Conservation (phyloP, 1,140 invertebrate species). For the Capitella teleta region DNA sequence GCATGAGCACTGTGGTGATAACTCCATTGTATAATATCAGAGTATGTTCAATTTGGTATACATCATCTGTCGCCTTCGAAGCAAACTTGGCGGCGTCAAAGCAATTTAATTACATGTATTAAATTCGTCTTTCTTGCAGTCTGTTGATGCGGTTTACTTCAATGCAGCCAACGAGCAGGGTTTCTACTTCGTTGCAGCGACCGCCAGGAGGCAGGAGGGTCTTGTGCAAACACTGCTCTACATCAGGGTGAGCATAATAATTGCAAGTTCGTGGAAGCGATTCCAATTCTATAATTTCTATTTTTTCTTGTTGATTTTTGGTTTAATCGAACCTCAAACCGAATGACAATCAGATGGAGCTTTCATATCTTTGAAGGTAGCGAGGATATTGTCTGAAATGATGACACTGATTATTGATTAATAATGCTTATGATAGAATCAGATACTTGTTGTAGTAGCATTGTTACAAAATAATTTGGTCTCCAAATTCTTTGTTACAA, state of each 20-base stretch:
- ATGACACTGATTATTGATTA: background rate
- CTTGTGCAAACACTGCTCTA: conserved; percentile 25
- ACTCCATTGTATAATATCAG: too few species aligned
- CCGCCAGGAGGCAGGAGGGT: conserved; percentile 30
- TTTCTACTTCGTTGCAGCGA: conserved; percentile 33
- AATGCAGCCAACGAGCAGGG: conserved; percentile 30
- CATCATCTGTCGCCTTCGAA: too few species aligned
- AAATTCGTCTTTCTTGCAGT: conserved; percentile 15
- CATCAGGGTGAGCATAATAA: conserved; percentile 25
- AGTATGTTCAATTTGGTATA: too few species aligned
- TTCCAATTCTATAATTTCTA: background rate
- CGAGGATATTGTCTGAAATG: background rate
- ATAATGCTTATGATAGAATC: background rate
- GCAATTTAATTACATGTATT: background rate
- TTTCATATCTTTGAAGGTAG: background rate
- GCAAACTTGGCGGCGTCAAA: too few species aligned
- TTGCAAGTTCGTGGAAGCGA: too few species aligned
- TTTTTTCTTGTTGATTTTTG: background rate
- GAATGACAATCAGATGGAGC: background rate
- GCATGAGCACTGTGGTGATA: too few species aligned
- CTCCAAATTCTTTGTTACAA: too few species aligned
- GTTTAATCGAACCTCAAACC: background rate
- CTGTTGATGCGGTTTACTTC: conserved; percentile 41
- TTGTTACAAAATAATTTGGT: background rate
- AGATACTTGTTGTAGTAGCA: background rate